Percentiles rank a stretch among this genome's conserved stretches.
These are phyloP conservation scores for Colletes latitarsis DNA, from an alignment of 1,140 invertebrate genomes.

Conservation along the genomic window DNA sequence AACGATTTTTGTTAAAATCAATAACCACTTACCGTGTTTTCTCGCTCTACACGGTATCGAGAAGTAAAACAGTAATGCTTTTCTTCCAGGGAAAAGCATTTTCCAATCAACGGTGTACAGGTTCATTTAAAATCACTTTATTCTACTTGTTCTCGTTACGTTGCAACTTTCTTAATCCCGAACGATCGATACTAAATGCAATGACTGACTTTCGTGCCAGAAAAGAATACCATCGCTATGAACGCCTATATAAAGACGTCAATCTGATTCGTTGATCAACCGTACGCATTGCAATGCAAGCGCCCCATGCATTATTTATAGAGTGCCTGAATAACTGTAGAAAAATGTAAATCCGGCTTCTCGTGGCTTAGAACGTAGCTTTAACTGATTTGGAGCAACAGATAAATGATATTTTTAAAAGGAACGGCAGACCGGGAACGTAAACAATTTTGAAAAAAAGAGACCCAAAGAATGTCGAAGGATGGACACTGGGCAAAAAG, in stretches of 20 bases:
- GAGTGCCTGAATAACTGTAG: conserved; percentile 22
- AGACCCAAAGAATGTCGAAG: neutral
- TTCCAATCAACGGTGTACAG: neutral
- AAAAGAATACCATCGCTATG: neutral
- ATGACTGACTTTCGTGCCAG: neutral
- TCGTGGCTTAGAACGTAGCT: neutral
- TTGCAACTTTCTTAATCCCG: conserved; percentile 18
- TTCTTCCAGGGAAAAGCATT: neutral
- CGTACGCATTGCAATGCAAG: conserved; percentile 5
- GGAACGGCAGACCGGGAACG: neutral
- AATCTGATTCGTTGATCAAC: conserved; percentile 21
- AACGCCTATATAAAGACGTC: conserved; percentile 7
- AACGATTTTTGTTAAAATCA: too few species aligned
- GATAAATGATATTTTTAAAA: conserved; percentile 26
- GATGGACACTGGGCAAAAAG: neutral
- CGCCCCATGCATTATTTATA: conserved; percentile 32
- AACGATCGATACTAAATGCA: conserved; percentile 25
- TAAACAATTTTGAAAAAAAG: neutral
- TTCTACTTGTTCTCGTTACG: neutral
- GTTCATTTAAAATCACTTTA: neutral
- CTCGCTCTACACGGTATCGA: neutral
- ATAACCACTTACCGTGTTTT: too few species aligned
- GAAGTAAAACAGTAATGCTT: neutral
- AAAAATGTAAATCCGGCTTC: conserved; percentile 33
- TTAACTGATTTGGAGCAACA: conserved; percentile 35